Conservation (phyloP, 2,113 vertebrate species). For the Prochilodus magdalenae region DNA sequence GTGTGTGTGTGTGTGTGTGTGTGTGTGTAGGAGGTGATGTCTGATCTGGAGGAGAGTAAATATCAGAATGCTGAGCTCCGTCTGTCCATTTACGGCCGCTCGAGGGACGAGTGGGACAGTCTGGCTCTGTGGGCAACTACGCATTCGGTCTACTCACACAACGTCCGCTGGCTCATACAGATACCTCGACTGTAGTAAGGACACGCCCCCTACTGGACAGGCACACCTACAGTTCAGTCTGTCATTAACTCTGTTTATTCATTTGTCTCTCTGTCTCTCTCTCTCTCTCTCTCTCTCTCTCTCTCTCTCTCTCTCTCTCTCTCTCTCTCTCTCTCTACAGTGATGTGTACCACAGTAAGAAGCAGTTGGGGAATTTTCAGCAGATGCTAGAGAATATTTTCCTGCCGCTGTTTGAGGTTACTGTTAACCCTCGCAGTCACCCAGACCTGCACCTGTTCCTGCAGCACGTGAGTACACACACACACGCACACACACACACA, state of each 20-base stretch:
- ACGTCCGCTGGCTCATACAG: slow-evolving; percentile 96
- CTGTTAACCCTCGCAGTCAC: slow-evolving; percentile 87
- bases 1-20: neutral
- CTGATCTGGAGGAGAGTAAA: slow-evolving; percentile 95
- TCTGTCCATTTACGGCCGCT: slow-evolving; percentile 93
- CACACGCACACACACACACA: neutral
- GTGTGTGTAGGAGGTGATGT: slow-evolving; percentile 89
- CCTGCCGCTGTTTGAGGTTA: slow-evolving; percentile 92
- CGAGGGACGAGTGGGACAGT: slow-evolving; percentile 92
- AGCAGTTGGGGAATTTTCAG: slow-evolving; percentile 92
- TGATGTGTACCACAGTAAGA: slow-evolving; percentile 92
- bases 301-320: neutral
- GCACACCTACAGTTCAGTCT: neutral
- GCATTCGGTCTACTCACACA: slow-evolving; percentile 91
- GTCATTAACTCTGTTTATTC: neutral
- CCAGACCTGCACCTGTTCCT: slow-evolving; percentile 94
- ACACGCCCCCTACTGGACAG: neutral
- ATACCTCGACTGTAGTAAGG: slow-evolving; percentile 96
- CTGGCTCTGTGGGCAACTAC: slow-evolving; percentile 89
- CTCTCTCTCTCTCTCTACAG: slow-evolving; percentile 64
- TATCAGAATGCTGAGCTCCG: slow-evolving; percentile 95
- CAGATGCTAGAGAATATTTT: slow-evolving; percentile 99
- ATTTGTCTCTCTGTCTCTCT: neutral
- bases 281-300: neutral
- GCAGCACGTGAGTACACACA: slow-evolving; percentile 84